Conservation (phyloP, 2,113 vertebrate species). For the Sinocyclocheilus anophthalmus region DNA sequence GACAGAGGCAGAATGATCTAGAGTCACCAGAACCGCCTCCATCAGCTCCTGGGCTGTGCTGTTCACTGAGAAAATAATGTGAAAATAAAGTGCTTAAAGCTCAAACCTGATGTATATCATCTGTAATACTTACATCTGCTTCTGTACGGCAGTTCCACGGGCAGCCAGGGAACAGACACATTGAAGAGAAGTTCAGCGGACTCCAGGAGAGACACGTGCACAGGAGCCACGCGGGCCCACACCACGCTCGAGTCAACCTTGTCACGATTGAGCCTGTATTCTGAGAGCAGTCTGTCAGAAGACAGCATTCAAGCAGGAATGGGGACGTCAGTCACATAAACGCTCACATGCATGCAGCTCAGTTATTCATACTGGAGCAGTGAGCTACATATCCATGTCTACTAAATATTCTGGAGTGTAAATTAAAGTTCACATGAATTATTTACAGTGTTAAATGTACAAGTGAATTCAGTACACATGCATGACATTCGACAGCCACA, state of each 20-base stretch:
- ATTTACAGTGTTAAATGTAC: neutral
- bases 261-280: conserved; percentile 54
- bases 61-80: conserved; percentile 62
- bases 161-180: conserved; percentile 56
- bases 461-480: neutral
- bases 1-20: conserved; percentile 44
- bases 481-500: neutral
- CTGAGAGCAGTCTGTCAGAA: conserved; percentile 64
- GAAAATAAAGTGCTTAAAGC: neutral
- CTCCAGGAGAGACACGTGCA: conserved; percentile 66
- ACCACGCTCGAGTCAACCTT: conserved; percentile 61
- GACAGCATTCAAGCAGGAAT: neutral
- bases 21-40: conserved; percentile 56
- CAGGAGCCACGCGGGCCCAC: conserved; percentile 54
- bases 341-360: neutral
- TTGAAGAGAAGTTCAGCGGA: conserved; percentile 61
- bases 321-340: neutral
- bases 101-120: neutral
- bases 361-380: neutral
- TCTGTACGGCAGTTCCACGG: conserved; percentile 58
- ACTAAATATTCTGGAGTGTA: too few species aligned
- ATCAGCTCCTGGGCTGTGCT: conserved; percentile 68
- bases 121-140: conserved; percentile 57
- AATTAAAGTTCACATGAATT: too few species aligned
- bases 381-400: neutral